Evolutionary conservation across 2,888 invertebrate genomes (phyloP), one percentile per base, ranked within the genome.

Genomic region (Lycophotia porphyrea): DNA sequence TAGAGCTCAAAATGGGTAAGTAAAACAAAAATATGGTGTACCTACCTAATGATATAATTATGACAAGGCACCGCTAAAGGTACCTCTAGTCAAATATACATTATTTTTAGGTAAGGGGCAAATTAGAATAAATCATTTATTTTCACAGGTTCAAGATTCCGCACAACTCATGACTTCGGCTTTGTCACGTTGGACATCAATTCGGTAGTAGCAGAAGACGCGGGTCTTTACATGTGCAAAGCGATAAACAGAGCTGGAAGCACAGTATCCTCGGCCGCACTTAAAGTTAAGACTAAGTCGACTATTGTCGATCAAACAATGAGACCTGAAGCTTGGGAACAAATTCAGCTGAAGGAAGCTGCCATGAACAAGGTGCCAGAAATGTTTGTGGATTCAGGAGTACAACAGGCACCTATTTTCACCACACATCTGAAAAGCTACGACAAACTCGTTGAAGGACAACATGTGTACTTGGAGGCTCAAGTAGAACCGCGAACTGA

Each of bases 161-260:
- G 98, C 88, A 98, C 98, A 2, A 98, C 98, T 64, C 98, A 99
- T 89, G 99, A 99, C 92, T 99, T 99, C 92, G 99, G 99, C 42
- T 99, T 98, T 91, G 98, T 99, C 13, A 99, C 99, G 0, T 95
- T 99, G 88, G 99, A 99, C 91, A 98, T 99, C 73, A 97, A 98
- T 91, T 98, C 98, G 36, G 98, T 98, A 5, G 98, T 99, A 42
- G 97, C 98, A 4, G 98, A 98, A 91, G 99, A 99, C 94, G 98
- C 99, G 55, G 99, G 99, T 63, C 97, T 99, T 1, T 99, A 99
- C 93, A 98, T 98, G 97, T 99, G 99, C 93, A 98, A 99, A 93
- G 99, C 99, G 0, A 98, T 98, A 83, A 99, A 99, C 93, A 98
- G 97, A 88, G 98, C 99, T 64, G 99, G 99, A 58, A 99, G 99